Evolutionary conservation across 2,797 vertebrate genomes (phyloP).

Genomic region (Silurus lanzhouensis): DNA sequence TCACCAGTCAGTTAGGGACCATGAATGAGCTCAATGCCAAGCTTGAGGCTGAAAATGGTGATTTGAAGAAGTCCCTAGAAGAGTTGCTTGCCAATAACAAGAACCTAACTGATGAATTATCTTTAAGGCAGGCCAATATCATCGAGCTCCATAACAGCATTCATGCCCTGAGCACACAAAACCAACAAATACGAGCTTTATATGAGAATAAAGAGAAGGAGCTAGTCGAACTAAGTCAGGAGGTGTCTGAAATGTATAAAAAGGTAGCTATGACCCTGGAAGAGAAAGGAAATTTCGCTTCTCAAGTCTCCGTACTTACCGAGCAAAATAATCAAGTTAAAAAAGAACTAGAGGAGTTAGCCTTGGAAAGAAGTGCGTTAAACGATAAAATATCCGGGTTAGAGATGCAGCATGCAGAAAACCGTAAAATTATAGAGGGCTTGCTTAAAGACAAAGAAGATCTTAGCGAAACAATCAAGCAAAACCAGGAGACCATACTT

Average conservation of each 20-base stretch:
- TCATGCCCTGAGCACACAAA: conserved; percentile 58
- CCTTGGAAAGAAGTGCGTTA: conserved; percentile 63
- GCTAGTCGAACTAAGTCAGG: conserved; percentile 64
- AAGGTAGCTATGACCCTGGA: conserved; percentile 57
- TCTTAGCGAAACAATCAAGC: conserved; percentile 66
- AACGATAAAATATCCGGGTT: conserved; percentile 66
- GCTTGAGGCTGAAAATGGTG: conserved; percentile 68
- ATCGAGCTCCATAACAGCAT: conserved; percentile 53
- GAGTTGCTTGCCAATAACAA: conserved; percentile 58
- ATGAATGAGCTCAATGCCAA: conserved; percentile 64
- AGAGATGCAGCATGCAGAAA: conserved; percentile 68
- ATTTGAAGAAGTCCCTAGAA: conserved; percentile 60
- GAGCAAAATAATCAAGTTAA: conserved; percentile 72
- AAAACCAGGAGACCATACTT: conserved; percentile 72
- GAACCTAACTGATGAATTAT: conserved; percentile 59
- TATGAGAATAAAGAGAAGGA: conserved; percentile 71
- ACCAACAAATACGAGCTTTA: conserved; percentile 58
- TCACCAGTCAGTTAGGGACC: conserved; percentile 64
- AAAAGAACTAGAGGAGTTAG: conserved; percentile 68
- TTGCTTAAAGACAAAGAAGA: conserved; percentile 75
- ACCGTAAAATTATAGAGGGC: conserved; percentile 61
- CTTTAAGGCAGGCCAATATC: conserved; percentile 54
- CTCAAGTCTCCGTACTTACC: conserved; percentile 67
- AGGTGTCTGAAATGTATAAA: conserved; percentile 65
- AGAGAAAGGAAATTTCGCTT: conserved; percentile 61